These are phyloP conservation scores for Xiphophorus hellerii DNA, from an alignment of 2,113 vertebrate species.

Conservation along the genomic window DNA sequence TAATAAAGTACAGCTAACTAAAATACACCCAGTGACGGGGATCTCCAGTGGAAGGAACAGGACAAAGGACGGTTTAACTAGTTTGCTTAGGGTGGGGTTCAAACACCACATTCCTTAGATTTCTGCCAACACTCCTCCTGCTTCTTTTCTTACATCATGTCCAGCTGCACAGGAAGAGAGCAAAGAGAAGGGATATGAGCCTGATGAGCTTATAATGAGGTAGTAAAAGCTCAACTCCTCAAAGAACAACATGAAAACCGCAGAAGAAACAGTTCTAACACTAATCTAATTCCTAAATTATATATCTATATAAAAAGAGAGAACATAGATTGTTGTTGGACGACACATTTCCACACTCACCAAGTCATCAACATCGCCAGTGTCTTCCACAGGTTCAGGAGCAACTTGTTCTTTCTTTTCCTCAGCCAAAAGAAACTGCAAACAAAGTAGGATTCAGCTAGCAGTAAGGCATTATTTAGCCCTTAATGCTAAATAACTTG, in stretches of 20 bases:
- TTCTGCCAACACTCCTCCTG: conserved; percentile 30
- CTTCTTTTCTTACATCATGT: conserved; percentile 86
- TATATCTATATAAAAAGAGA: not conserved
- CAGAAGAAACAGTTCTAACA: not conserved
- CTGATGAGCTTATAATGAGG: conserved; percentile 22
- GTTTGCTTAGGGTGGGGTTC: conserved; percentile 34
- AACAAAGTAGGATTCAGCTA: conserved; percentile 17
- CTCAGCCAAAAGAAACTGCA: conserved; percentile 85
- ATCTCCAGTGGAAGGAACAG: conserved; percentile 14
- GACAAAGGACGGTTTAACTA: conserved; percentile 46
- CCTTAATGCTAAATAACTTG: not conserved
- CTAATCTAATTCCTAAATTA: not conserved
- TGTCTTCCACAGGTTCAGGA: conserved; percentile 74
- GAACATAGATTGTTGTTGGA: not conserved
- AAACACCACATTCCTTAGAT: conserved; percentile 52
- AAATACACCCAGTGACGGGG: not conserved
- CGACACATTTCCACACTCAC: conserved; percentile 73
- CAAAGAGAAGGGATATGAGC: conserved; percentile 2
- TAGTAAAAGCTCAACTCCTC: not conserved
- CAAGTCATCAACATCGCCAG: conserved; percentile 93
- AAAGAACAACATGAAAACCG: not conserved
- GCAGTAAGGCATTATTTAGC: not conserved
- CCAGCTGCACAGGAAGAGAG: conserved; percentile 85
- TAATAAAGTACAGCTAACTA: conserved; percentile 2
- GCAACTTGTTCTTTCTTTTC: conserved; percentile 74